Evolutionary conservation across 1,140 invertebrate species (phyloP).

Genomic region (Lepidostoma basale): DNA sequence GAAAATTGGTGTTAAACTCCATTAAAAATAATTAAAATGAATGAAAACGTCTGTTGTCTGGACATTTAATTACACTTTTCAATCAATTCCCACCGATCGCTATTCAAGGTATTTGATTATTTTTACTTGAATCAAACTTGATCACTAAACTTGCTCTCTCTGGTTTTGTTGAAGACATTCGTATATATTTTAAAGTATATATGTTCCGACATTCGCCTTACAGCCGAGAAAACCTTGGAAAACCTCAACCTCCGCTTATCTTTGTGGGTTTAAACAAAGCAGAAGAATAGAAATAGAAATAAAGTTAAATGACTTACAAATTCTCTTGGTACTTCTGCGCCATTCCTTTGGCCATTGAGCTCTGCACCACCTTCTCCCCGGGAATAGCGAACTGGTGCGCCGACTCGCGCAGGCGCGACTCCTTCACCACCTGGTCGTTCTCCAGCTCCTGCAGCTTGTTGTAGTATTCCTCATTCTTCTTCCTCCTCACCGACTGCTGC

Average conservation of each 20-base stretch:
- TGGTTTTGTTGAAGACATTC: neutral
- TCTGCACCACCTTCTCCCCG: slow-evolving; percentile 78
- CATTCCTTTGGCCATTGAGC: slow-evolving; percentile 83
- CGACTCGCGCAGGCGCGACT: slow-evolving; percentile 75
- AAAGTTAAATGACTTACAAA: slow-evolving; percentile 68
- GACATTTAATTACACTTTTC: too few relatives aligned
- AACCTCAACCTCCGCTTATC: too few relatives aligned
- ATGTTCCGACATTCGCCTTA: too few relatives aligned
- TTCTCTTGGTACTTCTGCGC: slow-evolving; percentile 82
- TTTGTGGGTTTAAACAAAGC: too few relatives aligned
- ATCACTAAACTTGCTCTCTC: too few relatives aligned
- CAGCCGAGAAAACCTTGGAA: too few relatives aligned
- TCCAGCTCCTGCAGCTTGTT: slow-evolving; percentile 82
- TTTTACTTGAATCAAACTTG: too few relatives aligned
- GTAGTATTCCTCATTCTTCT: slow-evolving; percentile 85
- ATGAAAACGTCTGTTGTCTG: too few relatives aligned
- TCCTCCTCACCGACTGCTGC: slow-evolving; percentile 80
- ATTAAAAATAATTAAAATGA: too few relatives aligned
- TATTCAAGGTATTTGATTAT: too few relatives aligned
- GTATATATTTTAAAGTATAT: neutral
- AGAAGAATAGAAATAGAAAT: slow-evolving; percentile 15
- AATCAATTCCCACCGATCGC: too few relatives aligned
- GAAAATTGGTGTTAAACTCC: too few relatives aligned
- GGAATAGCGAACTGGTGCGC: slow-evolving; percentile 84
- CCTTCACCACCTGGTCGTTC: slow-evolving; percentile 83